These are phyloP conservation scores for Liparis tanakae DNA, from an alignment of 2,797 vertebrate genomes.

Conservation along the genomic window DNA sequence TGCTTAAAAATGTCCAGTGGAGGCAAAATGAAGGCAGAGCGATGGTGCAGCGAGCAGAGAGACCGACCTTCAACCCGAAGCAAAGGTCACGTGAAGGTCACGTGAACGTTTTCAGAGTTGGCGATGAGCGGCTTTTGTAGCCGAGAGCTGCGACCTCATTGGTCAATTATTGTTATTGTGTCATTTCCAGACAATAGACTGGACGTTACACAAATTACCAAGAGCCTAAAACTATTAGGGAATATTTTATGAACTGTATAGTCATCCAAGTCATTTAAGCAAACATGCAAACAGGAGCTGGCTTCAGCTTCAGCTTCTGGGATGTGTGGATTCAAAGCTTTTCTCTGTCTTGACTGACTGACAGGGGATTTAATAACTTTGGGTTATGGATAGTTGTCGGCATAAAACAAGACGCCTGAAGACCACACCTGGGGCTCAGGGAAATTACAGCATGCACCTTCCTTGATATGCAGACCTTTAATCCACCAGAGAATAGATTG, in stretches of 20 bases:
- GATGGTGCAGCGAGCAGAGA: not conserved
- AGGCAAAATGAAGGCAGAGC: no score
- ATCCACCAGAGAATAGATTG: not conserved
- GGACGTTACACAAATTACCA: not conserved
- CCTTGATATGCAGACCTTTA: not conserved
- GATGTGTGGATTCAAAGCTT: not conserved
- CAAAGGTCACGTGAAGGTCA: not conserved
- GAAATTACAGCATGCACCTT: no score
- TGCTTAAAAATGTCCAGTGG: slow-evolving; percentile 32
- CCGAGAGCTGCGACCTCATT: not conserved
- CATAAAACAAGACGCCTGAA: not conserved
- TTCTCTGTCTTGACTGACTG: not conserved
- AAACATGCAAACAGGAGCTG: not conserved
- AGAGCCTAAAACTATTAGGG: not conserved
- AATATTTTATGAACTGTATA: not conserved
- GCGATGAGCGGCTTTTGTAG: not conserved
- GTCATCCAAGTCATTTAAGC: not conserved
- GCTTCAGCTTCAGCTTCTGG: not conserved
- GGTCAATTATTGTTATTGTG: not conserved
- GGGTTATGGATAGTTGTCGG: not conserved
- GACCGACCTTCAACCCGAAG: not conserved
- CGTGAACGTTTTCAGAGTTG: not conserved
- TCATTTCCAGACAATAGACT: not conserved
- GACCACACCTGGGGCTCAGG: not conserved
- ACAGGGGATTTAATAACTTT: not conserved